These are phyloP conservation scores for Azorinus chamasolen DNA, from an alignment of 2,888 invertebrate species.

Conservation along the genomic window DNA sequence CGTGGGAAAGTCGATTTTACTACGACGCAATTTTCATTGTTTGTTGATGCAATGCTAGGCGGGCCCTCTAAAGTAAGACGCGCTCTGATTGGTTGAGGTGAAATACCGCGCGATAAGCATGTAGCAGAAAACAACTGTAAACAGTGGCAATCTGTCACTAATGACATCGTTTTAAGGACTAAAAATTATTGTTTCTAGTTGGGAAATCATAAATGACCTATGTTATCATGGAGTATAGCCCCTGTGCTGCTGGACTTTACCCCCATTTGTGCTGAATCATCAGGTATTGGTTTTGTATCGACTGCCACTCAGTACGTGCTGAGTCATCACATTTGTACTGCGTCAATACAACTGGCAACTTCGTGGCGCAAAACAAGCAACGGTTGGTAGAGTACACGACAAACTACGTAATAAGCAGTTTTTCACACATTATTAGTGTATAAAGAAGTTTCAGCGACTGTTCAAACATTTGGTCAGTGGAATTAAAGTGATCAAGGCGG, in stretches of 20 bases:
- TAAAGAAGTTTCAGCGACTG: constrained; percentile 44
- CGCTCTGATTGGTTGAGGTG: constrained; percentile 50
- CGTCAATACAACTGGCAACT: constrained; percentile 68
- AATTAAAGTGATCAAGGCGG: constrained; percentile 26
- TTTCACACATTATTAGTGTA: constrained; percentile 57
- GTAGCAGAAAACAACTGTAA: constrained; percentile 1
- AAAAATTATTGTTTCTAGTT: no score
- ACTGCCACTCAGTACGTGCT: constrained; percentile 59
- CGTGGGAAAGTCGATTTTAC: constrained; percentile 61
- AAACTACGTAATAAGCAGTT: constrained; percentile 71
- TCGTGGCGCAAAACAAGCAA: constrained; percentile 72
- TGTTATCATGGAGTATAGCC: background rate
- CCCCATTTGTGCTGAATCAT: constrained; percentile 14
- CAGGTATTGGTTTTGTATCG: constrained; percentile 22
- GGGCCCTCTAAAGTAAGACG: constrained; percentile 50
- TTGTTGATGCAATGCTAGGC: constrained; percentile 65
- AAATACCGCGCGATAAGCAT: constrained; percentile 37
- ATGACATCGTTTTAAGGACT: background rate
- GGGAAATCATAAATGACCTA: no score
- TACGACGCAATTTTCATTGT: constrained; percentile 67
- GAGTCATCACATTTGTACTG: constrained; percentile 72
- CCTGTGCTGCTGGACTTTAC: background rate
- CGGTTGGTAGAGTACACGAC: constrained; percentile 62
- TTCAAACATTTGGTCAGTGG: constrained; percentile 33
- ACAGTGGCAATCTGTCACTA: background rate